Evolutionary conservation across 2,888 invertebrate genomes (phyloP).

Genomic region (Chrysotoxum bicinctum): DNA sequence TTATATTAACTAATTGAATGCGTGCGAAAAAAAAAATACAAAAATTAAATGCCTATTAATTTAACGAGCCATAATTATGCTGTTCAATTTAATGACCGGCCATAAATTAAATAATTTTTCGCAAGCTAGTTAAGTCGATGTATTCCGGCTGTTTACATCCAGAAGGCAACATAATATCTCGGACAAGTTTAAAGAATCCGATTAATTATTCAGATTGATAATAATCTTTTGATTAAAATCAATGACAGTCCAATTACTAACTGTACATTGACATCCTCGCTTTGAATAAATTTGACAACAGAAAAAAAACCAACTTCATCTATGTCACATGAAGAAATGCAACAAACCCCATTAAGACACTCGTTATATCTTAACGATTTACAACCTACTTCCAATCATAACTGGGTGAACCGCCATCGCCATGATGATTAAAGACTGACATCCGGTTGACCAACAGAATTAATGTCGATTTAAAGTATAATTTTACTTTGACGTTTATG

Average conservation of each 20-base stretch:
- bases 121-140: slow-evolving; percentile 4
- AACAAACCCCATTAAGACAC: slow-evolving; percentile 31
- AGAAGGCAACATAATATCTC: background rate
- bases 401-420: slow-evolving; percentile 32
- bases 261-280: background rate
- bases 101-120: slow-evolving; percentile 24
- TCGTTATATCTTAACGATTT: slow-evolving; percentile 34
- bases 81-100: slow-evolving; percentile 14
- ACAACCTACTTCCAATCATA: slow-evolving; percentile 31
- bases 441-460: slow-evolving; percentile 54
- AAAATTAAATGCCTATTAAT: slow-evolving; percentile 12
- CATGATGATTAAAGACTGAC: slow-evolving; percentile 40
- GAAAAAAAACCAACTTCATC: slow-evolving; percentile 9
- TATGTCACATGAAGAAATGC: slow-evolving; percentile 9
- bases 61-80: slow-evolving; percentile 21
- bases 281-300: slow-evolving; percentile 18
- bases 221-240: slow-evolving; percentile 8
- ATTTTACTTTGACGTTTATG: slow-evolving; percentile 54
- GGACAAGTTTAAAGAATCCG: background rate
- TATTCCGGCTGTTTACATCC: background rate
- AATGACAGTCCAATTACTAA: background rate
- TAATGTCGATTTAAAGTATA: slow-evolving; percentile 54
- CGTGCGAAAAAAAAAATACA: background rate
- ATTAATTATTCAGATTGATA: background rate
- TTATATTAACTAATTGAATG: background rate